Conservation (phyloP, 2,888 invertebrate species). For the Polymixis lichenea region DNA sequence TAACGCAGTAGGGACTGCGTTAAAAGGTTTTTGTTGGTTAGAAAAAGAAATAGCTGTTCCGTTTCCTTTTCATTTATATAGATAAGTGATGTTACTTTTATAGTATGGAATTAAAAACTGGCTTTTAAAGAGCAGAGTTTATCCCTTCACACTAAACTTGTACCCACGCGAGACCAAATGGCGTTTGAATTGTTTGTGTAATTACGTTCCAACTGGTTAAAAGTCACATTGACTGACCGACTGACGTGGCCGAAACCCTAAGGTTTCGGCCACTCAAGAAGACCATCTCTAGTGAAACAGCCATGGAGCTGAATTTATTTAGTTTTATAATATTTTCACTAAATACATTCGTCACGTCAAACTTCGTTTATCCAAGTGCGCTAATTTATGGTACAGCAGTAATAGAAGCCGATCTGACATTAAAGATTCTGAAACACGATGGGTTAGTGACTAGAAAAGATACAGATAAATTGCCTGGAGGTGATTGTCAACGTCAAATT, state of each 20-base stretch:
- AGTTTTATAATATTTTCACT: slow-evolving; percentile 10
- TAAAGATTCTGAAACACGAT: background rate
- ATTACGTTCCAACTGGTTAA: no score
- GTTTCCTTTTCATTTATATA: background rate
- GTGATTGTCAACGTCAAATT: no score
- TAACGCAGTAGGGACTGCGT: no score
- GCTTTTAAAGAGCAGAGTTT: background rate
- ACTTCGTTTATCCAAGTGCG: slow-evolving; percentile 12
- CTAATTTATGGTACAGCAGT: background rate
- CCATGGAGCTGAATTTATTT: slow-evolving; percentile 7
- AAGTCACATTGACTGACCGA: background rate
- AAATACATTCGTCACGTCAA: background rate
- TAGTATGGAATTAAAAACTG: background rate
- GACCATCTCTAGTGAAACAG: background rate
- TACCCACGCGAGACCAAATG: no score
- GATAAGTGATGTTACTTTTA: background rate
- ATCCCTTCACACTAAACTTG: background rate
- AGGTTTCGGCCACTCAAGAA: background rate
- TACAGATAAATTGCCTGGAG: background rate
- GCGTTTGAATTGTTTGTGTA: no score
- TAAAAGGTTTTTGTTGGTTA: no score
- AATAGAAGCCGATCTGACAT: background rate
- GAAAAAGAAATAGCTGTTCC: no score
- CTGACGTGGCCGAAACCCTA: no score
- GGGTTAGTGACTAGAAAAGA: no score